Evolutionary conservation across 1,140 invertebrate genomes (phyloP).

Genomic region (Pararge aegeria): DNA sequence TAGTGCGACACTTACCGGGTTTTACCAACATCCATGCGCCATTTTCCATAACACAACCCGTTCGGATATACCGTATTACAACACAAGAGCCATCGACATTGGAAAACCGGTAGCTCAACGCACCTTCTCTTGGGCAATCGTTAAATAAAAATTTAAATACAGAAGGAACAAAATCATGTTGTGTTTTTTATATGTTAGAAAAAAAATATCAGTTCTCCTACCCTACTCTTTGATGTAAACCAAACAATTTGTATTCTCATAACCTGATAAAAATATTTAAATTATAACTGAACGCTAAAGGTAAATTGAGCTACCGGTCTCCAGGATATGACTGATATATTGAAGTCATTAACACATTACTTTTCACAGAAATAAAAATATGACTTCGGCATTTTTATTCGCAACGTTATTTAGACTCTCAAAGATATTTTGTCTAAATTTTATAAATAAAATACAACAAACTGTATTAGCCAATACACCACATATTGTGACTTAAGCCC

Average conservation of each 20-base stretch:
- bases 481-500: conserved; percentile 49
- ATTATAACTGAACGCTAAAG: neutral
- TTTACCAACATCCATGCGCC: conserved; percentile 45
- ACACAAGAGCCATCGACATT: conserved; percentile 27
- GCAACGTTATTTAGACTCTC: neutral
- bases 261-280: neutral
- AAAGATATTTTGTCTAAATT: conserved; percentile 5
- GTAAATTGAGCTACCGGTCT: neutral
- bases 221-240: too few species aligned
- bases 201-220: too few species aligned
- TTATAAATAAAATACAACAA: conserved; percentile 61
- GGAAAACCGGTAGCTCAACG: conserved; percentile 7
- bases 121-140: too few species aligned
- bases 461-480: conserved; percentile 69
- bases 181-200: too few species aligned
- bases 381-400: conserved; percentile 9
- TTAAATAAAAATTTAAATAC: too few species aligned
- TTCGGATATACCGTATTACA: conserved; percentile 59
- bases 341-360: conserved; percentile 16
- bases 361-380: conserved; percentile 15
- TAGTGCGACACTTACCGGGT: conserved; percentile 57
- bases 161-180: too few species aligned
- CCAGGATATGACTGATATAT: conserved; percentile 9
- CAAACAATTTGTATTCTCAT: too few species aligned
- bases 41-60: conserved; percentile 71